These are phyloP conservation scores for Solea senegalensis DNA, from an alignment of 2,113 vertebrate genomes.

Conservation along the genomic window DNA sequence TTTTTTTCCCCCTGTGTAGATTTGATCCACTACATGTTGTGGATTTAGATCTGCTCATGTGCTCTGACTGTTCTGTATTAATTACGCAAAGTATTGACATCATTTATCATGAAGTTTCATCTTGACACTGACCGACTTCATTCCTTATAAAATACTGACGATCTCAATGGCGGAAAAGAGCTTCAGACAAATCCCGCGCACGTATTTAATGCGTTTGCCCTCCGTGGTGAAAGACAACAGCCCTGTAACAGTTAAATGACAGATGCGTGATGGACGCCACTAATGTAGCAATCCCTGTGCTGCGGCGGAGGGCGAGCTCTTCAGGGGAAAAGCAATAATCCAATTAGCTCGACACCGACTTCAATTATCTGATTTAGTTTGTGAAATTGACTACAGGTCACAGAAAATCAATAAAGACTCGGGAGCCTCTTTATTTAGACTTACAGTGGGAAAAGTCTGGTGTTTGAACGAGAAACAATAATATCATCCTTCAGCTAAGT, in stretches of 20 bases:
- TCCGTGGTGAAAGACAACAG: constrained; percentile 37
- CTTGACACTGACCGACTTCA: constrained; percentile 6
- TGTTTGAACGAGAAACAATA: background rate
- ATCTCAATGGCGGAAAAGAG: constrained; percentile 17
- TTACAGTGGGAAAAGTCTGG: constrained; percentile 1
- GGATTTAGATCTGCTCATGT: constrained; percentile 12
- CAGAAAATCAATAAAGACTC: constrained; percentile 76
- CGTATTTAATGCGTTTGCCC: constrained; percentile 46
- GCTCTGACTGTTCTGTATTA: constrained; percentile 7
- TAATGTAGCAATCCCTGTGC: constrained; percentile 67
- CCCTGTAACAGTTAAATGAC: constrained; percentile 56
- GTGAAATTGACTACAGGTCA: constrained; percentile 79
- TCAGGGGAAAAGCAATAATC: constrained; percentile 84
- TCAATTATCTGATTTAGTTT: constrained; percentile 87
- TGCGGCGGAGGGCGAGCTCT: constrained; percentile 62
- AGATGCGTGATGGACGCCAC: constrained; percentile 66
- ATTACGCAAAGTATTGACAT: background rate
- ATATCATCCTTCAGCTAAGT: background rate
- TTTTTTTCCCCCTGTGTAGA: background rate
- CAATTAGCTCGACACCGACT: constrained; percentile 84
- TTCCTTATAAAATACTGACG: constrained; percentile 21
- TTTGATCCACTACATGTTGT: constrained; percentile 18
- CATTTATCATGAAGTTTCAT: constrained; percentile 20
- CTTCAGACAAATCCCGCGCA: constrained; percentile 24
- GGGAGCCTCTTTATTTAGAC: constrained; percentile 75